Conservation (phyloP, 2,797 vertebrate species). For the Onychomys torridus region DNA sequence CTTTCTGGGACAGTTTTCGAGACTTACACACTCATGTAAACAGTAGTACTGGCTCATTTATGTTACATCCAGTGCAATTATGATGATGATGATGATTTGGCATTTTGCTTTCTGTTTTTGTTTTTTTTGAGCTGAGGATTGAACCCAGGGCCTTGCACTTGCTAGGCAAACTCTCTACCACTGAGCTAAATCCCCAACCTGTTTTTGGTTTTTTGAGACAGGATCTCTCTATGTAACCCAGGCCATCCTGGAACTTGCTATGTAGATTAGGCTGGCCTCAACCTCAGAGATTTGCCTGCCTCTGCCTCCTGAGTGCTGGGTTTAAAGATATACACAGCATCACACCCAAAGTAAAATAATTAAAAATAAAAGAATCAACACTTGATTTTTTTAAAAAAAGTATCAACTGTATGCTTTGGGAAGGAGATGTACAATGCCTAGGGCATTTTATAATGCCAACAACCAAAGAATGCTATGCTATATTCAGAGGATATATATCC, state of each 20-base stretch:
- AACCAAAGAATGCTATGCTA: conserved; percentile 27
- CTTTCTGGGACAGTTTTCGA: neutral
- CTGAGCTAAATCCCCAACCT: no score
- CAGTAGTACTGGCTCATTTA: neutral
- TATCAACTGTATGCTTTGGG: neutral
- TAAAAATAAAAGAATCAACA: neutral
- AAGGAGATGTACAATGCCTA: neutral
- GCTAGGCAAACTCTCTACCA: no score
- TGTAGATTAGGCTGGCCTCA: neutral
- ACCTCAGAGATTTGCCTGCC: neutral
- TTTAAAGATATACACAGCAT: neutral
- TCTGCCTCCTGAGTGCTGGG: neutral
- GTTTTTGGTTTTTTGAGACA: neutral
- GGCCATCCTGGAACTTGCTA: neutral
- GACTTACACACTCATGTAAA: neutral
- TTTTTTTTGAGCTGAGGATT: no score
- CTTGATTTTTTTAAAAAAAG: neutral
- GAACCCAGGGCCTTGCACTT: no score
- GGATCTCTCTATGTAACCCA: neutral
- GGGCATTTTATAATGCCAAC: neutral
- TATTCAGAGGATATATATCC: neutral
- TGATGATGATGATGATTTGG: no score
- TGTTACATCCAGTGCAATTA: neutral
- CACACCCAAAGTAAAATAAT: neutral
- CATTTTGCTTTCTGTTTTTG: neutral